A percentile compares a stretch with the other conserved stretches of the same genome.
Evolutionary conservation across 1,140 invertebrate genomes (phyloP).

Genomic region (Pseudoatta argentina): DNA sequence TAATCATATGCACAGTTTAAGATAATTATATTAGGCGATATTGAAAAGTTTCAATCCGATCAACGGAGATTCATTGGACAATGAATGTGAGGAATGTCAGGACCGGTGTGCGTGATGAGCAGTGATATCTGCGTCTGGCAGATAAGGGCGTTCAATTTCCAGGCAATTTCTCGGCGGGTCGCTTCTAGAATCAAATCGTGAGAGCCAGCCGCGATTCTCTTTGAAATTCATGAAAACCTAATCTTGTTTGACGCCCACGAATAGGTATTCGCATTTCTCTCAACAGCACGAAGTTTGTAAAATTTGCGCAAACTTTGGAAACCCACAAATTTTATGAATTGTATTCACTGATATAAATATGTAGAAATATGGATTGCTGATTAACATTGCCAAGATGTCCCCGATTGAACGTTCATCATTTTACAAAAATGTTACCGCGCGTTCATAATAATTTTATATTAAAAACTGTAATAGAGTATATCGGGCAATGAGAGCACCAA

Average conservation of each 20-base stretch:
- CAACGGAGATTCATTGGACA: not conserved
- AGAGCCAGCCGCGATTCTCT: not conserved
- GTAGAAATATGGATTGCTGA: too few species aligned
- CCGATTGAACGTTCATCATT: too few species aligned
- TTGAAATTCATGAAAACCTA: constrained; percentile 15
- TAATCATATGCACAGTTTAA: not conserved
- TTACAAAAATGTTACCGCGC: too few species aligned
- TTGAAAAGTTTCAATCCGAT: not conserved
- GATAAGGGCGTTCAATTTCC: constrained; percentile 64
- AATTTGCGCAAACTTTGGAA: not conserved
- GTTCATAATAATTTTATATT: too few species aligned
- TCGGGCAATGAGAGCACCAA: too few species aligned
- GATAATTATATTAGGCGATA: not conserved
- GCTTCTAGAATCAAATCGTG: constrained; percentile 36
- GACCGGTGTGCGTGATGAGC: not conserved
- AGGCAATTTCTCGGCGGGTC: constrained; percentile 59
- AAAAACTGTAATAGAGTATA: too few species aligned
- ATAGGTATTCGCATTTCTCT: not conserved
- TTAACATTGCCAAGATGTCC: too few species aligned
- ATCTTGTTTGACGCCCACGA: not conserved
- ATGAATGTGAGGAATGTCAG: not conserved
- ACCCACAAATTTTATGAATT: not conserved
- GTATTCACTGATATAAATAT: not conserved
- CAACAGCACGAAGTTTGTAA: not conserved
- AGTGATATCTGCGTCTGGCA: constrained; percentile 1